These are phyloP conservation scores for Oscheius sp. DNA, from an alignment of 2,888 invertebrate species.

Conservation along the genomic window DNA sequence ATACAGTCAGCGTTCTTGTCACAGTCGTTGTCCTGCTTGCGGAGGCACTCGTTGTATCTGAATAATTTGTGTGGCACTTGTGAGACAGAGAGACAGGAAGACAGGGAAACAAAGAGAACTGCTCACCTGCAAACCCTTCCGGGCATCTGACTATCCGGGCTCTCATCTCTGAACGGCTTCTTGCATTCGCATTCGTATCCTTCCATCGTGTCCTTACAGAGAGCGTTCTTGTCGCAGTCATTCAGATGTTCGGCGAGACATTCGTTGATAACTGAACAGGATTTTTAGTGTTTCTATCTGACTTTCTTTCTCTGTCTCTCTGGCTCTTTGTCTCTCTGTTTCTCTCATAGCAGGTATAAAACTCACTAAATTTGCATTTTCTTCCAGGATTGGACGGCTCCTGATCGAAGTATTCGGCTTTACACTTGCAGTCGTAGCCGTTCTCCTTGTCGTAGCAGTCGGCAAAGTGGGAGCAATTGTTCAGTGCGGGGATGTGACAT, in stretches of 20 bases:
- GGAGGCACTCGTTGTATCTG: constrained; percentile 58
- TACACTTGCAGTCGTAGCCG: constrained; percentile 66
- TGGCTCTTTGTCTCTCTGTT: too few relatives aligned
- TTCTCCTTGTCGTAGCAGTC: constrained; percentile 66
- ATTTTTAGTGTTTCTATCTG: not conserved
- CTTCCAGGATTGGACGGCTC: constrained; percentile 61
- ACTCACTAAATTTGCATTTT: constrained; percentile 65
- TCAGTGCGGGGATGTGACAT: constrained; percentile 64
- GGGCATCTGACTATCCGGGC: constrained; percentile 50
- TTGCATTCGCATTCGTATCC: constrained; percentile 69
- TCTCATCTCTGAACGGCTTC: constrained; percentile 53
- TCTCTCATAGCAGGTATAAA: not conserved
- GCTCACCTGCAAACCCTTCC: constrained; percentile 56
- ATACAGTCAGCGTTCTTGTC: constrained; percentile 69
- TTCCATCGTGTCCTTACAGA: constrained; percentile 70
- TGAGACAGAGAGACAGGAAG: too few relatives aligned
- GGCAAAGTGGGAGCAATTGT: constrained; percentile 70
- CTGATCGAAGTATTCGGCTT: constrained; percentile 65
- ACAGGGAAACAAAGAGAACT: not conserved
- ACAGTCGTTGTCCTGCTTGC: constrained; percentile 62
- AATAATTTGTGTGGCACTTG: not conserved
- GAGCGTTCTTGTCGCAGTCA: constrained; percentile 67
- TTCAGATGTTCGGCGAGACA: constrained; percentile 60
- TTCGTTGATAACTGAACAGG: constrained; percentile 61
- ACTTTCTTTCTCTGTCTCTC: too few relatives aligned